A percentile compares a stretch with the other conserved stretches of the same genome.
Evolutionary conservation across 2,797 vertebrate species (phyloP).

Genomic region (Chrosomus eos): DNA sequence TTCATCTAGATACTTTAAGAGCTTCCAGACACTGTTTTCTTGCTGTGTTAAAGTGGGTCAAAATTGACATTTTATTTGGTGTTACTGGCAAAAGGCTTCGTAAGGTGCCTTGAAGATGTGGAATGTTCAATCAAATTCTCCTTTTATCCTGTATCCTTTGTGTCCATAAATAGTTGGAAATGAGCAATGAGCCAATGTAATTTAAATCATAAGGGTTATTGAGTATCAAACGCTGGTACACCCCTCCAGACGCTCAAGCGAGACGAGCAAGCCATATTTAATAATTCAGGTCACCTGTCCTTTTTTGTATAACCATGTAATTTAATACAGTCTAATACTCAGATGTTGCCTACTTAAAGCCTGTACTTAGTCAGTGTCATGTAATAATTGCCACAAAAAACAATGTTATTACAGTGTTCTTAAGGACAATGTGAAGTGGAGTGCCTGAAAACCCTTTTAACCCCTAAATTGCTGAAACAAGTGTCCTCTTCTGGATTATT

Average conservation of each 20-base stretch:
- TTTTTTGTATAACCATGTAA: conserved; percentile 14
- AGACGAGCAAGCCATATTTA: conserved; percentile 41
- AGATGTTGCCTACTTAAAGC: conserved; percentile 1
- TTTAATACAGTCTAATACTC: conserved; percentile 3
- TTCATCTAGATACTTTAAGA: conserved; percentile 46
- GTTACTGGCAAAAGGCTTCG: conserved; percentile 14
- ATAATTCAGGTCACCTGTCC: conserved; percentile 43
- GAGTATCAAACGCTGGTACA: conserved; percentile 11
- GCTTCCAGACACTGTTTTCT: conserved; percentile 35
- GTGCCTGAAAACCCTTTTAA: background rate
- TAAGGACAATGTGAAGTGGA: background rate
- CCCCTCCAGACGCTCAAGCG: conserved; percentile 16
- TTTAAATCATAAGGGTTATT: conserved; percentile 27
- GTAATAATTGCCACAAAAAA: background rate
- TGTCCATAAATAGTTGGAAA: conserved; percentile 27
- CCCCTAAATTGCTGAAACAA: background rate
- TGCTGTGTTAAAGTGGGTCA: background rate
- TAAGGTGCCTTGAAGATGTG: conserved; percentile 17
- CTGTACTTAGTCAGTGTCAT: conserved; percentile 16
- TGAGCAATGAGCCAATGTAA: conserved; percentile 22
- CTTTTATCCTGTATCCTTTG: background rate
- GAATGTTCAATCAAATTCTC: background rate
- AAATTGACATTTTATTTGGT: conserved; percentile 6
- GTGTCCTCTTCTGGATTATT: background rate
- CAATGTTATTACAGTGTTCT: background rate